Conservation (phyloP, 2,797 vertebrate genomes). For the Anas bernieri region DNA sequence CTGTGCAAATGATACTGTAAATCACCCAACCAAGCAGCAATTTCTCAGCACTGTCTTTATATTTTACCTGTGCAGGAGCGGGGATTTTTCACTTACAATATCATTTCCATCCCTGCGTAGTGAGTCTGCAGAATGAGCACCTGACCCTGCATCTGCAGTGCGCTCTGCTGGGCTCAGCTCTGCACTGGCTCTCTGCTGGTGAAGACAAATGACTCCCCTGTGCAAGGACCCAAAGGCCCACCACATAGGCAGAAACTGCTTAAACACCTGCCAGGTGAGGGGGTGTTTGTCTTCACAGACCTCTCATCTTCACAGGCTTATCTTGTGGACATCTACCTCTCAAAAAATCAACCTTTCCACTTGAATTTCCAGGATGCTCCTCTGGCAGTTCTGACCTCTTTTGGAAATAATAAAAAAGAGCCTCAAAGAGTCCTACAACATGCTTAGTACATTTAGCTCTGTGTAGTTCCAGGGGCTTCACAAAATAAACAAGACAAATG, state of each 20-base stretch:
- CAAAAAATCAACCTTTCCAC: not conserved
- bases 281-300: not conserved
- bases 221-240: not conserved
- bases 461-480: not conserved
- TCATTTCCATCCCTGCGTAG: not conserved
- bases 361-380: not conserved
- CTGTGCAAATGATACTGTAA: constrained; percentile 57
- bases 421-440: not conserved
- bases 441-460: not conserved
- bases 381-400: not conserved
- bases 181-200: rapidly evolving
- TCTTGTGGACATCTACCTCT: rapidly evolving
- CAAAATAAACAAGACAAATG: not conserved
- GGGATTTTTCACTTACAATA: not conserved
- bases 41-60: constrained; percentile 47
- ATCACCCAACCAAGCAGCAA: not conserved
- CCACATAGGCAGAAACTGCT: not conserved
- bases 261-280: not conserved
- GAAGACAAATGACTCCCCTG: not conserved
- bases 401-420: not conserved
- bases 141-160: not conserved
- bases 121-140: not conserved
- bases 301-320: not conserved
- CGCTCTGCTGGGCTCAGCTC: not conserved
- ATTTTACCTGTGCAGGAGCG: constrained; percentile 2